A percentile compares a stretch with the other conserved stretches of the same genome.
Conservation (phyloP, 2,797 vertebrate species). For the Gymnothorax javanicus region DNA sequence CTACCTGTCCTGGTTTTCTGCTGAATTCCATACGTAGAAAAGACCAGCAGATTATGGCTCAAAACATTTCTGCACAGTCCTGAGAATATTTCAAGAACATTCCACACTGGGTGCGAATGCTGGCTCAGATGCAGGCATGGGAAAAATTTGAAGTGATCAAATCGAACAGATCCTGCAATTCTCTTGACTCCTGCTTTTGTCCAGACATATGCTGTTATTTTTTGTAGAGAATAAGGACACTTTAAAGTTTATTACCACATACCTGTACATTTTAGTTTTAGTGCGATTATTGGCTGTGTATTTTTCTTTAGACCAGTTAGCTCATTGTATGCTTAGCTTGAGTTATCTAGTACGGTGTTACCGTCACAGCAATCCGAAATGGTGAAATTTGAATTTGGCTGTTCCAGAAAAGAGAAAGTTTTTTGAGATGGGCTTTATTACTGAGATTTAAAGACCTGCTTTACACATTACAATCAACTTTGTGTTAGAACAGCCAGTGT, state of each 20-base stretch:
- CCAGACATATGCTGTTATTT: conserved; percentile 70
- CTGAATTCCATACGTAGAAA: not conserved
- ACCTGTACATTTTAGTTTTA: conserved; percentile 67
- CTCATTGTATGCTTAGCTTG: not conserved
- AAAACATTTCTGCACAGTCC: conserved; percentile 32
- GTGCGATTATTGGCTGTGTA: conserved; percentile 71
- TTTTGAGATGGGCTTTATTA: too few species aligned
- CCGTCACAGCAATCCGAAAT: too few species aligned
- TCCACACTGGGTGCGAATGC: not conserved
- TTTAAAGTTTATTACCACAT: conserved; percentile 52
- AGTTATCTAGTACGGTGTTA: too few species aligned
- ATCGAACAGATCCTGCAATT: conserved; percentile 41
- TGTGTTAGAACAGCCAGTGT: not conserved
- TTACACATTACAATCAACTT: too few species aligned
- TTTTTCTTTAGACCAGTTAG: conserved; percentile 40
- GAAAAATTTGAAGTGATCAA: not conserved
- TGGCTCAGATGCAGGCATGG: not conserved
- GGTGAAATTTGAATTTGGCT: too few species aligned
- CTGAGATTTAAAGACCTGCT: too few species aligned
- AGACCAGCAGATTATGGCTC: conserved; percentile 1
- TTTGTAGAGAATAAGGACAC: conserved; percentile 67
- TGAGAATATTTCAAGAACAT: not conserved
- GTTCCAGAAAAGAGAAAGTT: too few species aligned
- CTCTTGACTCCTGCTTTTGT: conserved; percentile 80
- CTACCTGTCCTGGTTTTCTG: not conserved